Conservation (phyloP, 37 sponge, comb jelly and placozoan genomes). For the Agelas oroides region DNA sequence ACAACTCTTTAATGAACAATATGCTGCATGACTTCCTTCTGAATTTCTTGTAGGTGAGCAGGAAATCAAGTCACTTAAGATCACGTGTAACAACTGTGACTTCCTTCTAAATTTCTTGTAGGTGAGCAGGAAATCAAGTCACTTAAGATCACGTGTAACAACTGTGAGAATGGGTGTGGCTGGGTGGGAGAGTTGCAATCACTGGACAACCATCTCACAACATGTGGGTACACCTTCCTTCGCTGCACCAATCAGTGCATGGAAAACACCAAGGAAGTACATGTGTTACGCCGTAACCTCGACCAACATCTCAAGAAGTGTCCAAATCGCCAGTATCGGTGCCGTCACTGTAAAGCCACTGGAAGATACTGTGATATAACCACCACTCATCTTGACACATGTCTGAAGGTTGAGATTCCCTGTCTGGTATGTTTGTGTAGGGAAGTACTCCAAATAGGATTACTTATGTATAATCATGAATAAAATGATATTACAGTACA, state of each 20-base stretch:
- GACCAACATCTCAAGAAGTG: slow-evolving; percentile 14
- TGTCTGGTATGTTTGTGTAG: no score
- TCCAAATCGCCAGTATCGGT: slow-evolving; percentile 29
- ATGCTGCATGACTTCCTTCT: no score
- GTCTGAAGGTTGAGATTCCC: slow-evolving; percentile 6
- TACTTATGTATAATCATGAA: no score
- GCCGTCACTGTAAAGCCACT: slow-evolving; percentile 39
- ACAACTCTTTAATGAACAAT: no score
- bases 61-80: no score
- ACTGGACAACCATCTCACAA: not conserved
- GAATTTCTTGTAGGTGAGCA: no score
- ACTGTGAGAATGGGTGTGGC: slow-evolving; percentile 17
- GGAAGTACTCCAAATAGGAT: no score
- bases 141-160: slow-evolving; percentile 13
- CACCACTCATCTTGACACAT: slow-evolving; percentile 18
- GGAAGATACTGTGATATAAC: slow-evolving; percentile 24
- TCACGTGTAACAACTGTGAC: no score
- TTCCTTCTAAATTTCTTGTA: no score
- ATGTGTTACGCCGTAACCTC: slow-evolving; percentile 9
- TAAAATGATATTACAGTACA: no score
- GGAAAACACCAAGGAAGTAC: not conserved
- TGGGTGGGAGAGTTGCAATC: slow-evolving; percentile 43
- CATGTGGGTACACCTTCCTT: slow-evolving; percentile 10
- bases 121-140: not conserved
- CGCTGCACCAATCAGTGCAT: slow-evolving; percentile 42